phyloP scores from a whole-genome alignment of 2,888 invertebrate genomes.

The Galerucella pusilla region DNA sequence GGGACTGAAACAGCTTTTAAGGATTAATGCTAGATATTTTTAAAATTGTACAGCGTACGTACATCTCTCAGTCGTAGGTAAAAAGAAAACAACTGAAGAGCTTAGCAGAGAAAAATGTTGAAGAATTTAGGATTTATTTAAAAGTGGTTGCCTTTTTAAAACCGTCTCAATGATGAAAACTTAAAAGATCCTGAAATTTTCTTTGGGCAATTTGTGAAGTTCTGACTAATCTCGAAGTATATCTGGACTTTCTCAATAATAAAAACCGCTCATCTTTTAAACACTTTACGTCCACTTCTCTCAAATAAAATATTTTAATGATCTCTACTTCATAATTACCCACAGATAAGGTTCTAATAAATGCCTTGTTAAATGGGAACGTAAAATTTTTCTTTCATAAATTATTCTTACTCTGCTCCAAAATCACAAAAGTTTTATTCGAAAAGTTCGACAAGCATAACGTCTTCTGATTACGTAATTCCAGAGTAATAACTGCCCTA shows the following conservation, averaged over 20 bases:
- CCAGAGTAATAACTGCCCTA: constrained; percentile 26
- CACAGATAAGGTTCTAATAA: constrained; percentile 45
- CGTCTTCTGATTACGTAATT: constrained; percentile 34
- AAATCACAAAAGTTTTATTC: constrained; percentile 42
- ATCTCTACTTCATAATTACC: constrained; percentile 46
- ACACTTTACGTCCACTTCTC: constrained; percentile 50
- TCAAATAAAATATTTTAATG: constrained; percentile 53
- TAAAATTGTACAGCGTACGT: neutral
- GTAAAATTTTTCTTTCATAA: constrained; percentile 43
- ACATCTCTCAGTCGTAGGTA: neutral
- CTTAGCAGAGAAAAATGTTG: constrained; percentile 2
- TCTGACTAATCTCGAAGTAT: constrained; percentile 59
- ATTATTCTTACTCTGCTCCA: constrained; percentile 39
- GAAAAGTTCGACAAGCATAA: constrained; percentile 43
- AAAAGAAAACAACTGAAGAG: neutral
- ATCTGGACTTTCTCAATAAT: constrained; percentile 59
- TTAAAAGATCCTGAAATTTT: constrained; percentile 52
- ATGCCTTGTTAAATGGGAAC: constrained; percentile 42
- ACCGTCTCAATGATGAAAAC: constrained; percentile 57
- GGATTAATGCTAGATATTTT: too few species aligned
- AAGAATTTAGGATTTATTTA: constrained; percentile 20
- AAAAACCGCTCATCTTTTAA: constrained; percentile 54
- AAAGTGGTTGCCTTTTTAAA: constrained; percentile 49
- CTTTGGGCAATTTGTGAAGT: constrained; percentile 58
- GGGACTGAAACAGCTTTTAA: too few species aligned